Percentiles rank a stretch among this genome's conserved stretches.
phyloP scores from a whole-genome alignment of 2,113 vertebrate genomes.

The Rhodinocichla rosea region DNA sequence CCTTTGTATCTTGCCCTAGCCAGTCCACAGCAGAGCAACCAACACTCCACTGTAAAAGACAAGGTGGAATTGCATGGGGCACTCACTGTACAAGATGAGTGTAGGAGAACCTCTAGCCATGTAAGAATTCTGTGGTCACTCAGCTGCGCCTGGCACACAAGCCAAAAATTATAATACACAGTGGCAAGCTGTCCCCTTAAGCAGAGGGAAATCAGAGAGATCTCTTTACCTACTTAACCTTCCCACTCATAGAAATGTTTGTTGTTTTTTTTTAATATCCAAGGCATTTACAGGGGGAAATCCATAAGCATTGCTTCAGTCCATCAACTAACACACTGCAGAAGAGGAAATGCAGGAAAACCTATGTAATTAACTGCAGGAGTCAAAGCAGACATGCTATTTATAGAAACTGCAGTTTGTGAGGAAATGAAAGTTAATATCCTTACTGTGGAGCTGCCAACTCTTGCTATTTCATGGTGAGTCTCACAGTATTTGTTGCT shows the following conservation, averaged over 20 bases:
- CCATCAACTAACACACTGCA: neutral
- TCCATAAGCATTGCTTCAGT: neutral
- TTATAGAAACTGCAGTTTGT: constrained; percentile 42
- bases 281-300: neutral
- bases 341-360: constrained; percentile 20
- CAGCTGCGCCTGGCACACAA: neutral
- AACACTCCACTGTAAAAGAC: neutral
- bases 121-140: neutral
- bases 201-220: neutral
- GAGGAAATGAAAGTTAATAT: constrained; percentile 17
- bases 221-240: neutral
- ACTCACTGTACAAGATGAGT: neutral
- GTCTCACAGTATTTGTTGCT: neutral
- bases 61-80: neutral
- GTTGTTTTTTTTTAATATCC: neutral
- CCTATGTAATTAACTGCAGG: constrained; percentile 32
- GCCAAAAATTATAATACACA: neutral
- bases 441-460: neutral
- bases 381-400: constrained; percentile 1
- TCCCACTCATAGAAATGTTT: neutral
- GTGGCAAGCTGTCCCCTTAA: neutral
- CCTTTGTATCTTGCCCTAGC: neutral
- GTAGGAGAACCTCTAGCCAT: neutral
- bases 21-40: neutral
- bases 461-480: neutral